Percentiles rank a stretch among this genome's conserved stretches.
Conservation (phyloP, 2,888 invertebrate species). For the Caenorhabditis panamensis region DNA sequence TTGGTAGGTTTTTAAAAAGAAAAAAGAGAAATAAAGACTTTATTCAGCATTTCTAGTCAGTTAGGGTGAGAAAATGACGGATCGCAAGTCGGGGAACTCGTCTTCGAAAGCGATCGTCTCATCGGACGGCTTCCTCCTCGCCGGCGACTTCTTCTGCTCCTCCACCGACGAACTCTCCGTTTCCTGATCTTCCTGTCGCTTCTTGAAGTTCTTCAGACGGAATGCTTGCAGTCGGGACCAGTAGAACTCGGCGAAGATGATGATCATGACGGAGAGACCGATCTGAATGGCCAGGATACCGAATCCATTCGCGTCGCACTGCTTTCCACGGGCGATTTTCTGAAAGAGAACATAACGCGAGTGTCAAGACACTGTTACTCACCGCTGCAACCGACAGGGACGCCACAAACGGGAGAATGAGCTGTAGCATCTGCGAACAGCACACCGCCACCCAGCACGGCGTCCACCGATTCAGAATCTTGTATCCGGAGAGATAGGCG, state of each 20-base stretch:
- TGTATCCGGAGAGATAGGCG: slow-evolving; percentile 60
- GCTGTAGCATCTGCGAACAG: slow-evolving; percentile 65
- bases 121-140: slow-evolving; percentile 6
- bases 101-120: slow-evolving; percentile 45
- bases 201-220: slow-evolving; percentile 29
- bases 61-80: slow-evolving; percentile 51
- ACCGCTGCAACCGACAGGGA: slow-evolving; percentile 51
- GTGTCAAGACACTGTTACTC: background rate
- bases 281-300: slow-evolving; percentile 53
- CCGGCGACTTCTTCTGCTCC: slow-evolving; percentile 2
- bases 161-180: background rate
- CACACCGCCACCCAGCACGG: slow-evolving; percentile 68
- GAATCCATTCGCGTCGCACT: slow-evolving; percentile 55
- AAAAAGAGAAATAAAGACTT: too few species aligned
- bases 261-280: slow-evolving; percentile 51
- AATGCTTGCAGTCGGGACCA: slow-evolving; percentile 51
- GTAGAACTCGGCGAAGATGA: slow-evolving; percentile 67
- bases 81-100: slow-evolving; percentile 59
- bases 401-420: slow-evolving; percentile 60
- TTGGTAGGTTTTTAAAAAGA: too few species aligned
- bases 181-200: slow-evolving; percentile 6
- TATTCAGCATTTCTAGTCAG: too few species aligned
- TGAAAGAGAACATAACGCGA: slow-evolving; percentile 1
- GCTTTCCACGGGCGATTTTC: slow-evolving; percentile 49
- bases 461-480: slow-evolving; percentile 49